Percentiles rank a stretch among this genome's conserved stretches.
phyloP scores from a whole-genome alignment of 1,140 invertebrate species.

The Hylyphantes graminicola region DNA sequence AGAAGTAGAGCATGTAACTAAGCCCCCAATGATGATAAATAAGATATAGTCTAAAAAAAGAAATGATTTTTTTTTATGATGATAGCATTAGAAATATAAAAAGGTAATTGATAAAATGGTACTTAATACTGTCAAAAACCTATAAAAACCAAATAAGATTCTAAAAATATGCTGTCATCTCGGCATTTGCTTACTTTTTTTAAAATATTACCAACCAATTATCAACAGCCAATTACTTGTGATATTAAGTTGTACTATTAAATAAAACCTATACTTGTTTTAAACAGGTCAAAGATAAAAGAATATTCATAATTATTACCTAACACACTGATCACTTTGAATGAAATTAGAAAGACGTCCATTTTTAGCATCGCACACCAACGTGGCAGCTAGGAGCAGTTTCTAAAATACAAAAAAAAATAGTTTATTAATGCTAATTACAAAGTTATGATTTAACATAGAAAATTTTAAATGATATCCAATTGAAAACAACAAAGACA shows the following conservation, averaged over 20 bases:
- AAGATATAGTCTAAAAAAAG: constrained; percentile 63
- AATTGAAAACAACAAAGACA: no score
- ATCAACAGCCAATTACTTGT: no score
- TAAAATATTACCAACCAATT: no score
- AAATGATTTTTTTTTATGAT: neutral
- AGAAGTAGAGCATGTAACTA: constrained; percentile 66
- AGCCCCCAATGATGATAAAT: constrained; percentile 63
- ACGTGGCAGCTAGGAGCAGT: constrained; percentile 67
- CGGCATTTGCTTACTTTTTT: no score
- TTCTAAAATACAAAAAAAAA: constrained; percentile 63
- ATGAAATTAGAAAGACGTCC: constrained; percentile 69
- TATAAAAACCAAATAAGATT: neutral
- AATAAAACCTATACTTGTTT: no score
- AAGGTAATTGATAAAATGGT: neutral
- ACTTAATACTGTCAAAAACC: neutral
- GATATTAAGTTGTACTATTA: no score
- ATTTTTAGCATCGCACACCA: constrained; percentile 69
- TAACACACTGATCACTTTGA: constrained; percentile 66
- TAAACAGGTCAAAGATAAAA: no score
- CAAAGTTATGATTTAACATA: neutral
- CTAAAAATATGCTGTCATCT: neutral
- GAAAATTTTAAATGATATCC: neutral
- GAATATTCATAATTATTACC: constrained; percentile 63
- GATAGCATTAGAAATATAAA: neutral
- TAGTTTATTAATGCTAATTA: neutral